Evolutionary conservation across 2,888 invertebrate species (phyloP).

Genomic region (Chrysolina oricalcia): DNA sequence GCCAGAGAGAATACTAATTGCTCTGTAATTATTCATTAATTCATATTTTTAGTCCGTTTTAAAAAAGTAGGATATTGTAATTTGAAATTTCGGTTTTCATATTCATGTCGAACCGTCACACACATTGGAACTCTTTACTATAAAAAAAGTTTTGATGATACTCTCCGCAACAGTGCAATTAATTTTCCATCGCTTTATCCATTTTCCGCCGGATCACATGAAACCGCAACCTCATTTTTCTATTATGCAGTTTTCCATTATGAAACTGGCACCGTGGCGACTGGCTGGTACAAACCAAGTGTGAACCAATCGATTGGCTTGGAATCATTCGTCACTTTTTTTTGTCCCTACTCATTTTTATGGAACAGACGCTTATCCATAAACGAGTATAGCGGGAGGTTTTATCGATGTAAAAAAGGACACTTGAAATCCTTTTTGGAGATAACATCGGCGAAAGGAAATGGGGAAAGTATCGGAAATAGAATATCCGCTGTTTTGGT

Average conservation of each 20-base stretch:
- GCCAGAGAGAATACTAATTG: too few relatives aligned
- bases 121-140: too few relatives aligned
- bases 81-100: too few relatives aligned
- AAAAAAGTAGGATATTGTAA: too few relatives aligned
- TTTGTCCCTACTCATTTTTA: not conserved
- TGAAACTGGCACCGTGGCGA: not conserved
- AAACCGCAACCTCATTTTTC: not conserved
- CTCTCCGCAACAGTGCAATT: too few relatives aligned
- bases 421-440: not conserved
- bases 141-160: too few relatives aligned
- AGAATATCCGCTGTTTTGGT: not conserved
- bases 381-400: not conserved
- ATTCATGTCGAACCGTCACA: too few relatives aligned
- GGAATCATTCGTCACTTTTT: not conserved
- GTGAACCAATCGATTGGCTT: not conserved
- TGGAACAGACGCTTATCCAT: too few relatives aligned
- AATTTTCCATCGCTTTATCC: not conserved
- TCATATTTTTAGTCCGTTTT: too few relatives aligned
- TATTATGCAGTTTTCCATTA: not conserved
- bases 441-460: constrained; percentile 1
- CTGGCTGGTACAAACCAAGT: not conserved
- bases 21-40: too few relatives aligned
- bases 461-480: not conserved
- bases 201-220: not conserved
- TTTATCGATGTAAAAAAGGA: not conserved